Evolutionary conservation across 2,797 vertebrate species (phyloP), one percentile per base, ranked within the genome.

Genomic region (Propithecus perrieri): DNA sequence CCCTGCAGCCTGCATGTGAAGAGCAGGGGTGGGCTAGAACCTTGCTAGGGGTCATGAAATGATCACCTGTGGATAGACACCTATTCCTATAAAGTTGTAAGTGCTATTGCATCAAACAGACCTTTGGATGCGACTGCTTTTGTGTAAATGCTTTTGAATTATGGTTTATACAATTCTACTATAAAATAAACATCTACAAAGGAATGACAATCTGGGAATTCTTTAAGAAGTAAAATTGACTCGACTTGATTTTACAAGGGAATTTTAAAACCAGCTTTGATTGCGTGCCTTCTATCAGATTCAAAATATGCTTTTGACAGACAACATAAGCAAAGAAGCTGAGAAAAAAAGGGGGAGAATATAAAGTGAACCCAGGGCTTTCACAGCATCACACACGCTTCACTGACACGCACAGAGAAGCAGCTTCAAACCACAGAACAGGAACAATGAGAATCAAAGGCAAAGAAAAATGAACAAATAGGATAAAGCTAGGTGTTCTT

Each of bases 181-280:
- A 84, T 61, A 87, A 96, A 94, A 89, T 76, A 94, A 91, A 43
- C 38, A 35, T 95, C 71, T 65, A 9, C 4, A 83, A 80, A 83
- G 33, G 30, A 24, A 83, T 55, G 78, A 48, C 91, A 96, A 63
- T 33, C 63, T n/a, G 74, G 65, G 85, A 96, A 95, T 81, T 61
- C 48, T 20, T 96, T 43, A 85, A 79, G 15, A 89, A 89, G 33
- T 46, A 91, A 90, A 88, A 91, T 35, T 75, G 89, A 86, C 75
- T 85, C 88, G 24, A 95, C 63, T 96, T 91, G 7, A 89, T 93
- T 95, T 93, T 89, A 69, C n/a, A 96, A 96, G 74, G 71, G 48
- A 57, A 89, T 91, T 91, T 96, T 84, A 80, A 81, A 97, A 81
- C 43, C 57, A 38, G 8, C 65, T 93, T 93, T 91, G 89, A 90